These are phyloP conservation scores for Halcyon senegalensis DNA, from an alignment of 2,113 vertebrate genomes.

Conservation along the genomic window DNA sequence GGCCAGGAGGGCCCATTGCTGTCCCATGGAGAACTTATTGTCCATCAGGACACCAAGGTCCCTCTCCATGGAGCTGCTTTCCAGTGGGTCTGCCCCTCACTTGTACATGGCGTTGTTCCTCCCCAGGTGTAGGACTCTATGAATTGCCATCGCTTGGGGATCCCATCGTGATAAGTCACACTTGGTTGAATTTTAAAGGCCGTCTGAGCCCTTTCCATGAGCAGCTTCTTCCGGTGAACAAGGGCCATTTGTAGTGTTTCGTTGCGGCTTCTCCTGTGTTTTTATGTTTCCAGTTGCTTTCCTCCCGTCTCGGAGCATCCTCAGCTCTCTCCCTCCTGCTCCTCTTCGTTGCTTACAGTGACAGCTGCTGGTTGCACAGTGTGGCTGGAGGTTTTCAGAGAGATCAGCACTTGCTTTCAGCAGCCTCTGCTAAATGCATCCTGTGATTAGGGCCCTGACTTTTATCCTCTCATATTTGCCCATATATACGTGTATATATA, in stretches of 20 bases:
- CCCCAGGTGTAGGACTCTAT: background rate
- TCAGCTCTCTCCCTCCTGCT: background rate
- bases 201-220: background rate
- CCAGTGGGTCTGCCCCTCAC: too few species aligned
- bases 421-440: background rate
- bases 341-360: conserved; percentile 23
- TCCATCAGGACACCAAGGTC: too few species aligned
- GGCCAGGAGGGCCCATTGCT: too few species aligned
- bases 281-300: conserved; percentile 50
- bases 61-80: too few species aligned
- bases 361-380: conserved; percentile 45
- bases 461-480: background rate
- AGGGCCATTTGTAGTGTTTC: conserved; percentile 1
- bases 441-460: background rate
- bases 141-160: background rate
- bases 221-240: background rate
- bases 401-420: background rate
- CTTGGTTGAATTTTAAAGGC: background rate
- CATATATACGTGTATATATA: background rate
- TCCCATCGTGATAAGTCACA: rapidly evolving
- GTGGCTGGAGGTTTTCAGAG: background rate
- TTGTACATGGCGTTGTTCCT: too few species aligned
- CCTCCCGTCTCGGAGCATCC: background rate
- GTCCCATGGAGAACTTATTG: too few species aligned
- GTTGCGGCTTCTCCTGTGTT: background rate